phyloP scores from a whole-genome alignment of 2,113 vertebrate species.

The Solea solea region DNA sequence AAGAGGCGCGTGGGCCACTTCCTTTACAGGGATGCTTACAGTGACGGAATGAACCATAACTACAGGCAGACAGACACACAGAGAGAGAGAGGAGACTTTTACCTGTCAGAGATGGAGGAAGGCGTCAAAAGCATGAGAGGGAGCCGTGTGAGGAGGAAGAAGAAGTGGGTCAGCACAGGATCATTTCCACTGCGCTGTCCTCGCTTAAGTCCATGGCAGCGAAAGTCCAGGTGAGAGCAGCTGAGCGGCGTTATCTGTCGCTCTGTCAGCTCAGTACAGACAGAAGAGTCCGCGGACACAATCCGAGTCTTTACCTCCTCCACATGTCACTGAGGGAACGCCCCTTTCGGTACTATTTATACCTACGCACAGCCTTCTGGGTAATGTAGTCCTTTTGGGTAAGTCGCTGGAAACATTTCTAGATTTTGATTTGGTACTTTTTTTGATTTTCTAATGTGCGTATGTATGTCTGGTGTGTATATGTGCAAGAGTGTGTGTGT shows the following conservation, averaged over 20 bases:
- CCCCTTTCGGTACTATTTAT: slow-evolving; percentile 72
- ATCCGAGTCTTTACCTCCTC: slow-evolving; percentile 79
- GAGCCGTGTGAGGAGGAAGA: slow-evolving; percentile 7
- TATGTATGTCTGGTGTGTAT: too few species aligned
- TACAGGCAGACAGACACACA: slow-evolving; percentile 15
- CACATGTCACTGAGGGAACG: slow-evolving; percentile 79
- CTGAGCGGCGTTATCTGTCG: slow-evolving; percentile 67
- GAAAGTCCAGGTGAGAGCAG: slow-evolving; percentile 70
- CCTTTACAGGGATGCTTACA: slow-evolving; percentile 57
- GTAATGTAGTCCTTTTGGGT: slow-evolving; percentile 67
- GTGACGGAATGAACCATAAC: too few species aligned
- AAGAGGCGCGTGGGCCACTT: slow-evolving; percentile 68
- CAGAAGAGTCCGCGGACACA: slow-evolving; percentile 59
- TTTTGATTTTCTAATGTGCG: too few species aligned
- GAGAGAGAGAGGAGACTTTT: slow-evolving; percentile 50
- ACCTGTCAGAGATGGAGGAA: slow-evolving; percentile 69
- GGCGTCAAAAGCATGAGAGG: neutral
- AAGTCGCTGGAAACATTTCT: too few species aligned
- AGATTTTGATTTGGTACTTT: too few species aligned
- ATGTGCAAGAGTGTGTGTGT: too few species aligned
- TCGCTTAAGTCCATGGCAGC: slow-evolving; percentile 80
- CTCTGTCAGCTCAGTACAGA: slow-evolving; percentile 58
- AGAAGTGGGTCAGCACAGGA: slow-evolving; percentile 72
- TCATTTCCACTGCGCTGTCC: slow-evolving; percentile 69
- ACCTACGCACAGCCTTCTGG: slow-evolving; percentile 63